Conservation (phyloP, 2,888 invertebrate species). For the Netelia inedita region DNA sequence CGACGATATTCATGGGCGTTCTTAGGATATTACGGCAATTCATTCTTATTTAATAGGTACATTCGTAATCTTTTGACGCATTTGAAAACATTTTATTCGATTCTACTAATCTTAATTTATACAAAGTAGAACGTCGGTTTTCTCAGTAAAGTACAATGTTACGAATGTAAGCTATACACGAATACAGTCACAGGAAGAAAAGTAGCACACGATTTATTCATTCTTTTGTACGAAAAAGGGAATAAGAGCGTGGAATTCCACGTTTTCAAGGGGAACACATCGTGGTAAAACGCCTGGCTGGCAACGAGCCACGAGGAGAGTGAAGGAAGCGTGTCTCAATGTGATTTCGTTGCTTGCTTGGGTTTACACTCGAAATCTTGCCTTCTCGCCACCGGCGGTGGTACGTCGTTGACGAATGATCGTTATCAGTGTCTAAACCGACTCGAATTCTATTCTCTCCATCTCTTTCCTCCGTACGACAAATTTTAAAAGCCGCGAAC, state of each 20-base stretch:
- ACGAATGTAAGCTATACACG: not conserved
- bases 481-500: conserved; percentile 13
- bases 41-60: no score
- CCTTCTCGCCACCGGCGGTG: conserved; percentile 73
- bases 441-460: conserved; percentile 50
- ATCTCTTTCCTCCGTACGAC: conserved; percentile 31
- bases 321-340: conserved; percentile 71
- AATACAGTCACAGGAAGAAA: not conserved
- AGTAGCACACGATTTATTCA: conserved; percentile 42
- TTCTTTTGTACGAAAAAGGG: conserved; percentile 6
- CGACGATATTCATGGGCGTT: no score
- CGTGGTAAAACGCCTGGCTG: conserved; percentile 56
- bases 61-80: no score
- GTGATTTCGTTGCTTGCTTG: conserved; percentile 76
- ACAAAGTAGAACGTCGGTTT: not conserved
- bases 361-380: conserved; percentile 32
- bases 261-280: conserved; percentile 37
- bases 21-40: no score
- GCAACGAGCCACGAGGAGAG: conserved; percentile 71
- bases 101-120: no score
- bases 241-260: not conserved
- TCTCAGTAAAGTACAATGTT: not conserved
- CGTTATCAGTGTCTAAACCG: conserved; percentile 61
- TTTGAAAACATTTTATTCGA: no score
- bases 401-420: conserved; percentile 73